Evolutionary conservation across 2,888 invertebrate species (phyloP).

Genomic region (Lamproptera curius): DNA sequence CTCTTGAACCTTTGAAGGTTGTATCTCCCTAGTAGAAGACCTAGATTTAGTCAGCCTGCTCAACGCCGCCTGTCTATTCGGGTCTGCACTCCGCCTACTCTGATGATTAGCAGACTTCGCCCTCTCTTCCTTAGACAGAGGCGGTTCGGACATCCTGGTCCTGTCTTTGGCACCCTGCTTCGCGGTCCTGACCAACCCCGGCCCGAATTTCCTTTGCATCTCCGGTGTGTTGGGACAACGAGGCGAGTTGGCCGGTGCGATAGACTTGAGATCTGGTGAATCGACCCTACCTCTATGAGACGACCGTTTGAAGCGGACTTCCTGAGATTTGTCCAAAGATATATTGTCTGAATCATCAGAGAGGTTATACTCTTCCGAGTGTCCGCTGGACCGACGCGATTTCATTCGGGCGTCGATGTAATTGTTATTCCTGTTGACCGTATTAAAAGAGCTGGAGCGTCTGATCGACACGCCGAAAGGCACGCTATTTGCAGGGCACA

Average conservation of each 20-base stretch:
- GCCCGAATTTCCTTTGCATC: conserved; percentile 78
- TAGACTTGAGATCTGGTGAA: conserved; percentile 66
- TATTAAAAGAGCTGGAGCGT: conserved; percentile 82
- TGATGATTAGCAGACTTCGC: conserved; percentile 56
- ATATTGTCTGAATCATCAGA: conserved; percentile 70
- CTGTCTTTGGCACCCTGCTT: conserved; percentile 71
- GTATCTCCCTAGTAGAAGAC: conserved; percentile 68
- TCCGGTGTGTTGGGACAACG: conserved; percentile 81
- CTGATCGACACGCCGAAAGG: conserved; percentile 73
- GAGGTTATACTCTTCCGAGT: conserved; percentile 46
- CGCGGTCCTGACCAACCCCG: conserved; percentile 64
- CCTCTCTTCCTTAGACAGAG: conserved; percentile 53
- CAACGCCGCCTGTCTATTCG: conserved; percentile 56
- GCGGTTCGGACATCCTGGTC: conserved; percentile 79
- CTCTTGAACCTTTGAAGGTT: conserved; percentile 60
- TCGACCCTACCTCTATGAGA: conserved; percentile 83
- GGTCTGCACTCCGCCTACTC: conserved; percentile 62
- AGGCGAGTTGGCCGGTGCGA: conserved; percentile 66
- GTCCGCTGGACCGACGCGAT: conserved; percentile 53
- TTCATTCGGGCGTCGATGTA: conserved; percentile 49
- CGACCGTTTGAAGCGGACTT: conserved; percentile 83
- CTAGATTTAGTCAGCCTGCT: conserved; percentile 69
- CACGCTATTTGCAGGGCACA: conserved; percentile 36
- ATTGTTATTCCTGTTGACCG: conserved; percentile 69
- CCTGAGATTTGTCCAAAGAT: conserved; percentile 54